phyloP scores from a whole-genome alignment of 2,888 invertebrate species.

The Drosophila merina region DNA sequence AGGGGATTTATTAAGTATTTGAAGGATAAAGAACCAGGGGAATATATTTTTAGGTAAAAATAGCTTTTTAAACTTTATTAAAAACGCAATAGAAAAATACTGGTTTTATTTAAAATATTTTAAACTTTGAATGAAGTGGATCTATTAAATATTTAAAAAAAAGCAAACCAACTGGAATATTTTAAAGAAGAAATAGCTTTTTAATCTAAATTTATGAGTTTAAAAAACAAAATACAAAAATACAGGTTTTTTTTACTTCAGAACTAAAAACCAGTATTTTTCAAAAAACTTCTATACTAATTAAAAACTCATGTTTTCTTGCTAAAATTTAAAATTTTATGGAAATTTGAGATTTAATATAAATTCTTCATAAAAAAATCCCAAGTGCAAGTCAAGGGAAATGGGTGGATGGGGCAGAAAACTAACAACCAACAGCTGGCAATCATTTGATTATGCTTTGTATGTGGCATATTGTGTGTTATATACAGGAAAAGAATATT shows the following conservation, averaged over 20 bases:
- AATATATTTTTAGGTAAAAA: not conserved
- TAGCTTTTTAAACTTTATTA: not conserved
- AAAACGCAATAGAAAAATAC: too few species aligned
- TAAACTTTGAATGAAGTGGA: too few species aligned
- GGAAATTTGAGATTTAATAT: too few species aligned
- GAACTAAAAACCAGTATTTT: too few species aligned
- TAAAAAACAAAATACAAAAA: not conserved
- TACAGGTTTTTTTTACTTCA: too few species aligned
- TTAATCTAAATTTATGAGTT: not conserved
- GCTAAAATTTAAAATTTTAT: too few species aligned
- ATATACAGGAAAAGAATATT: not conserved
- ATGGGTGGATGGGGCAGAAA: not conserved
- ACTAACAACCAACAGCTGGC: slow-evolving; percentile 36
- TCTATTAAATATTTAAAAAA: not conserved
- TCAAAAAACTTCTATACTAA: too few species aligned
- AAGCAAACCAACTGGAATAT: not conserved
- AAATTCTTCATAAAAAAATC: not conserved
- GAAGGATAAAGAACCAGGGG: not conserved
- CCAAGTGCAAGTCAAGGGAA: not conserved
- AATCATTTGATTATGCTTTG: slow-evolving; percentile 41
- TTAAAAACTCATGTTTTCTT: too few species aligned
- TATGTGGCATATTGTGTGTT: slow-evolving; percentile 5
- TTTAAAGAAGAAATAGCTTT: not conserved
- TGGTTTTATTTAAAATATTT: not conserved
- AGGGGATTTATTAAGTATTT: not conserved